Conservation (phyloP, 1,140 invertebrate species). For the Dinoponera quadriceps region DNA sequence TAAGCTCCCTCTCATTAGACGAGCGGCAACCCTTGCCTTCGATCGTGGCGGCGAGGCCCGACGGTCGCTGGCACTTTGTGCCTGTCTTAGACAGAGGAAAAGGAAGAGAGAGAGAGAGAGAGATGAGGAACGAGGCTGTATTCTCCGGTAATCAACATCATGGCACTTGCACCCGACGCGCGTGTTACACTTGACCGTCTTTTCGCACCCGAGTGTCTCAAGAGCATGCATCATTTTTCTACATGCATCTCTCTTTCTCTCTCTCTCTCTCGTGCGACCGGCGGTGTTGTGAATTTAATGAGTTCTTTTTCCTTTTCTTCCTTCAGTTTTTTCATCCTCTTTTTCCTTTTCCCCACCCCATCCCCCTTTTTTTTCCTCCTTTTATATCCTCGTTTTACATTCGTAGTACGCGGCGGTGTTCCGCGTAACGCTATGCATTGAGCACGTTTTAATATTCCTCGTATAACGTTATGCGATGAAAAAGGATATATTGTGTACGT, state of each 20-base stretch:
- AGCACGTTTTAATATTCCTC: slow-evolving; percentile 14
- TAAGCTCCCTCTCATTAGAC: slow-evolving; percentile 44
- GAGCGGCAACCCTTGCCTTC: slow-evolving; percentile 30
- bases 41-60: slow-evolving; percentile 21
- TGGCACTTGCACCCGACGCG: slow-evolving; percentile 8
- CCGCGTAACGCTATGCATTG: background rate
- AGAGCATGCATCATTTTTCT: slow-evolving; percentile 41
- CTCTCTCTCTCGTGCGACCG: slow-evolving; percentile 20
- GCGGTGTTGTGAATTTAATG: slow-evolving; percentile 42
- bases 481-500: slow-evolving; percentile 7
- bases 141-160: slow-evolving; percentile 41
- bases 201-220: slow-evolving; percentile 46
- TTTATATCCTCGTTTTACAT: slow-evolving; percentile 29
- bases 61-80: slow-evolving; percentile 18
- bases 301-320: slow-evolving; percentile 10
- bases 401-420: background rate
- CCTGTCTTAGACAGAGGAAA: background rate
- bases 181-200: slow-evolving; percentile 51
- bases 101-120: background rate
- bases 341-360: background rate
- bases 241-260: background rate
- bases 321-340: background rate
- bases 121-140: background rate
- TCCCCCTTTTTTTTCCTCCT: background rate
- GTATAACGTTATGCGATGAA: background rate